phyloP scores from a whole-genome alignment of 2,113 vertebrate genomes.

The Bos javanicus region DNA sequence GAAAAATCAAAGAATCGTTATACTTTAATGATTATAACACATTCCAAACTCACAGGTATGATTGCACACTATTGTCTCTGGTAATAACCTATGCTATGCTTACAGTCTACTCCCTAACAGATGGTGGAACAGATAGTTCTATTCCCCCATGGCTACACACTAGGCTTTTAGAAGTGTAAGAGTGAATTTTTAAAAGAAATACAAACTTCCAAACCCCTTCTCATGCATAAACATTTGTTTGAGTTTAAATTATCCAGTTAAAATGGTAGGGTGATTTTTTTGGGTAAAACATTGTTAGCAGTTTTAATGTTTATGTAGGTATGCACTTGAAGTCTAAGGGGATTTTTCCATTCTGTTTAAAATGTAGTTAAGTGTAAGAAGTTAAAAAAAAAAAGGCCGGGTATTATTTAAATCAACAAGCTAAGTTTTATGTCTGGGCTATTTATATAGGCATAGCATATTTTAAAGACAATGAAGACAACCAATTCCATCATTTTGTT shows the following conservation, averaged over 20 bases:
- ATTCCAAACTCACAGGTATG: background rate
- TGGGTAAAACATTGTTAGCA: background rate
- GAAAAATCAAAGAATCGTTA: background rate
- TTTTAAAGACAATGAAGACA: background rate
- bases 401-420: background rate
- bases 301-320: background rate
- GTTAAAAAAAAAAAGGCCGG: background rate
- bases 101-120: background rate
- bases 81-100: background rate
- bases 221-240: conserved; percentile 30
- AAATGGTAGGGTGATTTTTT: background rate
- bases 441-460: background rate
- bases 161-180: background rate
- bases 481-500: background rate
- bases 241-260: conserved; percentile 28
- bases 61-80: background rate
- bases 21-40: conserved; percentile 9
- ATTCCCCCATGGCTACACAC: background rate
- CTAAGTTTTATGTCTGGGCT: background rate
- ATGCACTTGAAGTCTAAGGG: background rate
- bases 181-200: background rate
- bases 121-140: conserved; percentile 26
- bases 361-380: background rate
- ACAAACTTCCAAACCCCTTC: background rate
- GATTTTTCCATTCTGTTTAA: background rate